Conservation (phyloP, 2,888 invertebrate genomes). For the Coleophora flavipennella region DNA sequence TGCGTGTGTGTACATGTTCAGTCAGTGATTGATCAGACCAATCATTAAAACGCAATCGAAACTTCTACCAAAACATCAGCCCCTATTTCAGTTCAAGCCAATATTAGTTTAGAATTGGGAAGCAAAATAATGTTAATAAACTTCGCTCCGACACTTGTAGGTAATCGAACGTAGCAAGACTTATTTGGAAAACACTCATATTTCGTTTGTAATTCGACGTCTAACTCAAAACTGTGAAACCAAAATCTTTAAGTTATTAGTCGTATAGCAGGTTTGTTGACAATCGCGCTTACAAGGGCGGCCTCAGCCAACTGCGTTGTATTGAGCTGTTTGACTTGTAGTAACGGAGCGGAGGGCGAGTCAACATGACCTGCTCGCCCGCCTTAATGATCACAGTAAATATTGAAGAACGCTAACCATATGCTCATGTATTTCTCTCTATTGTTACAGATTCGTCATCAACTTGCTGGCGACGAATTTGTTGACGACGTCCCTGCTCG, state of each 20-base stretch:
- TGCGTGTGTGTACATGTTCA: too few species aligned
- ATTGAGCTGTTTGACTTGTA: conserved; percentile 9
- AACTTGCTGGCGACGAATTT: conserved; percentile 66
- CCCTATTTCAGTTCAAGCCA: not conserved
- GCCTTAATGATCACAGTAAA: conserved; percentile 11
- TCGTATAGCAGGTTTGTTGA: conserved; percentile 1
- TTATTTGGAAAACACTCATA: conserved; percentile 14
- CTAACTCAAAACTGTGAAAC: conserved; percentile 10
- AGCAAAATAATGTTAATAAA: conserved; percentile 19
- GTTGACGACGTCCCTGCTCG: conserved; percentile 61
- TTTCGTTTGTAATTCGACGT: conserved; percentile 15
- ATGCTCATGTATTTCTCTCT: conserved; percentile 21
- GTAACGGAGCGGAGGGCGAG: conserved; percentile 11
- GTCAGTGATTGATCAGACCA: too few species aligned
- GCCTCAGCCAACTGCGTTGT: conserved; percentile 4
- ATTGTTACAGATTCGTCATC: conserved; percentile 77
- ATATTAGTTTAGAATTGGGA: conserved; percentile 3
- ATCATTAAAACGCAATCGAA: too few species aligned
- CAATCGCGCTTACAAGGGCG: not conserved
- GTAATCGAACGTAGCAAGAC: conserved; percentile 5
- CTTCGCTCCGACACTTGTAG: conserved; percentile 8
- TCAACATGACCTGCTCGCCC: conserved; percentile 13
- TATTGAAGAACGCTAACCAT: conserved; percentile 12
- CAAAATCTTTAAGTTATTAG: conserved; percentile 2
- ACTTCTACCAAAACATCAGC: not conserved